Evolutionary conservation across 2,797 vertebrate genomes (phyloP), one percentile per base, ranked within the genome.

Genomic region (Melopsittacus undulatus): DNA sequence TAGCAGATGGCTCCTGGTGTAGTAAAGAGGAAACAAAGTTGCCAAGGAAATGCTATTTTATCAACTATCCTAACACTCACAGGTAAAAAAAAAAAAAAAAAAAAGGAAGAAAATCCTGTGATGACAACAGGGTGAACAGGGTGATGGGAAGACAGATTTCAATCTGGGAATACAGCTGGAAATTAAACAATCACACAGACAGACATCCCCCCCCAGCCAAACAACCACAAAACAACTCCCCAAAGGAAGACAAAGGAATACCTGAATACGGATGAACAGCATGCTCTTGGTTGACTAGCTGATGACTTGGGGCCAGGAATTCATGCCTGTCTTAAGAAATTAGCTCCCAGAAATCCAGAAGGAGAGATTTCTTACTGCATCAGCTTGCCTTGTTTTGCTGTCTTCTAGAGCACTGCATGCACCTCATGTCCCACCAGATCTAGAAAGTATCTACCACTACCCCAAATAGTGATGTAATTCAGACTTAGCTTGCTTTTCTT

Each of bases 401-500:
- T 63, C 74, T 75, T 95, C 51, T 63, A 64, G 12, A 3, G 45
- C 0, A 18, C 40, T 14, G 42, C 49, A 82, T 69, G 77, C 74
- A 81, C 59, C 77, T 67, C 83, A 48, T 64, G 42, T 42, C 66
- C 80, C 89, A 94, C 77, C 81, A 94, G 79, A 93, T 84, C 63
- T 88, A 85, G 94, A 95, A 95, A 91, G 89, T 61, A 94, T 94
- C 70, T 83, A 86, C 73, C 92, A 92, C 89, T 64, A 42, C 66
- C 66, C 94, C 85, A 93, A 70, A 67, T 76, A 91, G 66, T 91
- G 20, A 91, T 86, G 82, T 88, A 73, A 78, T 61, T 91, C 46
- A 75, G 49, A 49, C 29, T 94, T 92, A 32, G 45, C 22, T 79
- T 80, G 36, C 68, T 88, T 96, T 92, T 36, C 36, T 51, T 4